phyloP scores from a whole-genome alignment of 2,888 invertebrate species.

The Synergus umbraculus region DNA sequence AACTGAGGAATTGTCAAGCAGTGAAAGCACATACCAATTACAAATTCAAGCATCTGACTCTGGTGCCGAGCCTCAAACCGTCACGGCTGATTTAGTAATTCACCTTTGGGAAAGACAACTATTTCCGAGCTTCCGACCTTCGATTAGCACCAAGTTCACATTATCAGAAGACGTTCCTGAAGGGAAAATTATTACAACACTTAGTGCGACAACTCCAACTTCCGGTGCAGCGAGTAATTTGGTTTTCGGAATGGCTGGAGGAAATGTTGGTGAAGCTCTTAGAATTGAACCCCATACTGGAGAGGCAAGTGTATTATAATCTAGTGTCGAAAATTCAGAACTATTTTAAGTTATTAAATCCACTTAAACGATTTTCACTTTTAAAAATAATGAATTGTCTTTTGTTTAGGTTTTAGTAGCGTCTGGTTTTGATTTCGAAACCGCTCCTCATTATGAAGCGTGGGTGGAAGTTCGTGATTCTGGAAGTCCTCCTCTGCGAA shows the following conservation, averaged over 20 bases:
- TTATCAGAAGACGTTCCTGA: conserved; percentile 89
- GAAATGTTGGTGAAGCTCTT: conserved; percentile 93
- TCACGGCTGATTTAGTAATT: conserved; percentile 87
- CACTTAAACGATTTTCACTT: too few species aligned
- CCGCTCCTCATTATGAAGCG: conserved; percentile 89
- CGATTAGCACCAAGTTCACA: conserved; percentile 85
- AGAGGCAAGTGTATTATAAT: conserved; percentile 75
- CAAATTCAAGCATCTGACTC: conserved; percentile 90
- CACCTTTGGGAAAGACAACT: conserved; percentile 86
- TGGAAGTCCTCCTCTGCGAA: conserved; percentile 88
- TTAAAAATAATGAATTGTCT: neutral
- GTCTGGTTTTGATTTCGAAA: conserved; percentile 91
- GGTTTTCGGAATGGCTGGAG: conserved; percentile 93
- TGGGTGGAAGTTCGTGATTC: conserved; percentile 95
- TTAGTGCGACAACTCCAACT: conserved; percentile 90
- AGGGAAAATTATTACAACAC: conserved; percentile 86
- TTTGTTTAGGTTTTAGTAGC: conserved; percentile 83
- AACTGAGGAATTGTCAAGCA: conserved; percentile 82
- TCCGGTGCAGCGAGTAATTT: conserved; percentile 84
- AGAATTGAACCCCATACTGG: conserved; percentile 88
- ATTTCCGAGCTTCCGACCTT: conserved; percentile 86
- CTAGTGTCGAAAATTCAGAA: neutral
- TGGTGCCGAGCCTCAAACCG: conserved; percentile 84
- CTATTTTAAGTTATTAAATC: neutral
- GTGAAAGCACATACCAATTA: conserved; percentile 83